These are phyloP conservation scores for Salvelinus sp. DNA, from an alignment of 2,113 vertebrate genomes.

Conservation along the genomic window DNA sequence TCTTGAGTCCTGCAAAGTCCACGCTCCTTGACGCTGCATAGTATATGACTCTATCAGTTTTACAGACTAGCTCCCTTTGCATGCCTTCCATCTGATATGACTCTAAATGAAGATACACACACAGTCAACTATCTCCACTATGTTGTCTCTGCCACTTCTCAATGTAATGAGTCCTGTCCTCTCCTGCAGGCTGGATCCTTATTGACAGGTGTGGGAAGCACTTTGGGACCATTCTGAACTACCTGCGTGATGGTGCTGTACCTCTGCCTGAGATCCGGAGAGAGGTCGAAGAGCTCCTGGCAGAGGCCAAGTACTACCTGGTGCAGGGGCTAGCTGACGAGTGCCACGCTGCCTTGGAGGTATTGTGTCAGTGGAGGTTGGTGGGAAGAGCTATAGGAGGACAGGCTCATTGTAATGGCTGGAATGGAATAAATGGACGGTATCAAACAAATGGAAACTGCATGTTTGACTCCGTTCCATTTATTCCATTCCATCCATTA, in stretches of 20 bases:
- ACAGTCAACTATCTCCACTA: not conserved
- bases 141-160: not conserved
- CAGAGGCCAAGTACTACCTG: constrained; percentile 97
- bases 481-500: too few species aligned
- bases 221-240: constrained; percentile 96
- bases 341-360: constrained; percentile 93
- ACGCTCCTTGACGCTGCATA: too few species aligned
- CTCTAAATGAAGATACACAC: too few species aligned
- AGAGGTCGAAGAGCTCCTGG: constrained; percentile 92
- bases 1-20: too few species aligned
- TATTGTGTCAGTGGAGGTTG: constrained; percentile 47
- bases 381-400: too few species aligned
- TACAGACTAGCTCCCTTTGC: too few species aligned
- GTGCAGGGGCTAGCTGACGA: constrained; percentile 96
- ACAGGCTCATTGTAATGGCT: too few species aligned
- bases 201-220: constrained; percentile 98
- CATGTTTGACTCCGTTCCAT: too few species aligned
- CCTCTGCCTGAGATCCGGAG: constrained; percentile 93
- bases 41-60: too few species aligned
- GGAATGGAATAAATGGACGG: too few species aligned
- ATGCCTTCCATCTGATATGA: too few species aligned
- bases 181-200: constrained; percentile 89
- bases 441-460: too few species aligned
- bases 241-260: constrained; percentile 91
- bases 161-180: not conserved